Conservation (phyloP, 2,113 vertebrate species). For the Gavialis gangeticus region DNA sequence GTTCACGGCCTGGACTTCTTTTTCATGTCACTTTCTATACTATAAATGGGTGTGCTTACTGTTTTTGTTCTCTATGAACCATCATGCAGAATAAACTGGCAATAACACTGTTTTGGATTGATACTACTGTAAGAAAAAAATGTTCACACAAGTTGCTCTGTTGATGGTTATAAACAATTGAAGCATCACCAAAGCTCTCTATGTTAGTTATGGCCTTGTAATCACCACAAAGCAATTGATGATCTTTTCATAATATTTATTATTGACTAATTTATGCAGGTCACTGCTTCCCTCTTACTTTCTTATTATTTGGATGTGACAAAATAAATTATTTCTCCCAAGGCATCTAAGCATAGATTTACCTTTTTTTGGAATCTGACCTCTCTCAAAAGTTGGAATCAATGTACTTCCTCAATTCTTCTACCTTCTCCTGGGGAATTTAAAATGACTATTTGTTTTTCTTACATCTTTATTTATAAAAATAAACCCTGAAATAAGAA, state of each 20-base stretch:
- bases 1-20: background rate
- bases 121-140: background rate
- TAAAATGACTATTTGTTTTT: background rate
- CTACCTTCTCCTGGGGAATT: background rate
- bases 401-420: background rate
- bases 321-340: background rate
- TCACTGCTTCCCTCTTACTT: background rate
- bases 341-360: background rate
- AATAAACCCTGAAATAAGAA: background rate
- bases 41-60: background rate
- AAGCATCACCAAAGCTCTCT: background rate
- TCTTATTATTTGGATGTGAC: background rate
- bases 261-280: background rate
- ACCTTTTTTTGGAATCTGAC: background rate
- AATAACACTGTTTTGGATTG: background rate
- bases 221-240: background rate
- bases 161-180: background rate
- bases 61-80: slow-evolving; percentile 12
- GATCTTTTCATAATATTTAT: background rate
- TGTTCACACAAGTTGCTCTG: background rate
- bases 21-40: background rate
- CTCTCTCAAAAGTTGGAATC: background rate
- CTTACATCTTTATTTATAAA: background rate
- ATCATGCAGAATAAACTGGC: background rate
- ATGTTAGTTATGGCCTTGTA: background rate